A percentile compares a stretch with the other conserved stretches of the same genome.
These are phyloP conservation scores for Heliconius cydno DNA, from an alignment of 2,888 invertebrate species.

Conservation along the genomic window DNA sequence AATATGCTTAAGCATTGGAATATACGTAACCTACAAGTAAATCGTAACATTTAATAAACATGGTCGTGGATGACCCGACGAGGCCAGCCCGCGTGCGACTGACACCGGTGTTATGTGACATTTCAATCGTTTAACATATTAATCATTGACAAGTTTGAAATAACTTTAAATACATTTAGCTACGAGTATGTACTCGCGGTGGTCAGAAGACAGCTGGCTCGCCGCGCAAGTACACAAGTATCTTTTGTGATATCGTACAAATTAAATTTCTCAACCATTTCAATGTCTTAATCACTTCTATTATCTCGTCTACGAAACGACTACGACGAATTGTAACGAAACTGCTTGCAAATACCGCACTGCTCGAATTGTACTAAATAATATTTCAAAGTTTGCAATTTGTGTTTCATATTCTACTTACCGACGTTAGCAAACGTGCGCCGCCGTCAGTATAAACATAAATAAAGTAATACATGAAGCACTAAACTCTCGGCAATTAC, in stretches of 20 bases:
- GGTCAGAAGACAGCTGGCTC: too few species aligned
- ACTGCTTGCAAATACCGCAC: neutral
- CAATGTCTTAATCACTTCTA: constrained; percentile 15
- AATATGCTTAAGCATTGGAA: too few species aligned
- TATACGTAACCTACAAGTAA: neutral
- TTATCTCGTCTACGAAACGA: constrained; percentile 17
- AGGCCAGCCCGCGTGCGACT: neutral
- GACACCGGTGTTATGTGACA: neutral
- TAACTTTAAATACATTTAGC: neutral
- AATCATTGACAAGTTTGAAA: neutral
- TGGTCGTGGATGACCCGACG: neutral
- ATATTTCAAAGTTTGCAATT: neutral
- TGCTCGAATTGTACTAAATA: neutral
- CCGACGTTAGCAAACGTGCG: neutral
- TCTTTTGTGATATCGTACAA: constrained; percentile 18
- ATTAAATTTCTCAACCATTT: constrained; percentile 17
- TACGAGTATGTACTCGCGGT: too few species aligned
- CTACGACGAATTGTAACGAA: constrained; percentile 17
- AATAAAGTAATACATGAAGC: neutral
- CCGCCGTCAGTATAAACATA: neutral
- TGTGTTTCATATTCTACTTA: neutral
- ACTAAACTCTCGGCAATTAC: constrained; percentile 12
- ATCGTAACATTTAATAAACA: neutral
- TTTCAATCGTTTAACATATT: neutral
- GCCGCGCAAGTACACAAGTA: neutral